A percentile compares a stretch with the other conserved stretches of the same genome.
Conservation (phyloP, 1,140 invertebrate genomes). For the Heliconius nattereri region DNA sequence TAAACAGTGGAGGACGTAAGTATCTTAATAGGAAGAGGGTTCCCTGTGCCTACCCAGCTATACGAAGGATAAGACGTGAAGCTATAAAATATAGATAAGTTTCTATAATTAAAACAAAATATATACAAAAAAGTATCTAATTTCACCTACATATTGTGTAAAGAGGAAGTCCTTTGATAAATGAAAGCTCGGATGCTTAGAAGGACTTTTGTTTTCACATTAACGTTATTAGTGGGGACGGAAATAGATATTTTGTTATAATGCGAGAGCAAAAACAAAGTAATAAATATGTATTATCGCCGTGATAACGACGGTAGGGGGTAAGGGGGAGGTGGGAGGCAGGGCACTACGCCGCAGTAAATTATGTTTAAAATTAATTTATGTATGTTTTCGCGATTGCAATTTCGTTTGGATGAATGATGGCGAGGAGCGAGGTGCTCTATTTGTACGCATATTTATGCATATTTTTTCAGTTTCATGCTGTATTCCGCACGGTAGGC, state of each 20-base stretch:
- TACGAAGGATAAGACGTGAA: no score
- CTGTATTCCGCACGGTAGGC: background rate
- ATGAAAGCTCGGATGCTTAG: background rate
- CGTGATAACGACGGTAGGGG: background rate
- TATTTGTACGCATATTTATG: background rate
- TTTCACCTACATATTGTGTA: background rate
- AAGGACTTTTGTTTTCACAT: constrained; percentile 3
- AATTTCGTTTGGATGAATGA: constrained; percentile 40
- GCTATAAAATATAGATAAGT: no score
- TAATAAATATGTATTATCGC: constrained; percentile 21
- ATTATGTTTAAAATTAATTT: constrained; percentile 43
- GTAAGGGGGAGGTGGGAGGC: background rate
- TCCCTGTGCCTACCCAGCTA: no score
- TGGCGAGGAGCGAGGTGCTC: constrained; percentile 22
- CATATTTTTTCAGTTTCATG: background rate
- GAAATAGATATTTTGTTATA: constrained; percentile 5
- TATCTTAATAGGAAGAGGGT: no score
- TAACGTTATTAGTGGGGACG: constrained; percentile 1
- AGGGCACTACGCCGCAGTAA: constrained; percentile 13
- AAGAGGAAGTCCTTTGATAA: background rate
- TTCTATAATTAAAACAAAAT: no score
- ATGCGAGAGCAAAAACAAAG: constrained; percentile 14
- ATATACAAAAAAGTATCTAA: background rate
- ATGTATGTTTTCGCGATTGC: constrained; percentile 39
- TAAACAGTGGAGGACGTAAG: no score